Conservation (phyloP, 2,797 vertebrate species). For the Bradypodion pumilum region DNA sequence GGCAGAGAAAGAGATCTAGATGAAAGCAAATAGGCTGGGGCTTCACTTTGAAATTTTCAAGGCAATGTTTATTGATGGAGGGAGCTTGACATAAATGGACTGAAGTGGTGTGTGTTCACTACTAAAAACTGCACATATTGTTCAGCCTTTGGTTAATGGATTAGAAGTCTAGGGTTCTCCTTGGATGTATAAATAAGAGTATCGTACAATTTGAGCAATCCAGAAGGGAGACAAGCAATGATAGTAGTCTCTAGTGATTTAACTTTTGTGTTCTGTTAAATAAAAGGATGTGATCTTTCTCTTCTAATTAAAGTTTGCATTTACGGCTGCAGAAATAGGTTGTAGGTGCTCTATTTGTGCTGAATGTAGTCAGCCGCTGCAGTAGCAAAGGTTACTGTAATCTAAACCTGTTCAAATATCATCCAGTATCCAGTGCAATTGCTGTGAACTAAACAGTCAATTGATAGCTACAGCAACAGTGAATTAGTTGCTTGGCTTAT, state of each 20-base stretch:
- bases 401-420: not conserved
- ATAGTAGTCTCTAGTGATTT: not conserved
- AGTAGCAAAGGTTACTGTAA: not conserved
- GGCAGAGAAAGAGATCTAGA: slow-evolving; percentile 24
- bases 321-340: not conserved
- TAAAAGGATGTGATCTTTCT: not conserved
- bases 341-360: not conserved
- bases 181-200: not conserved
- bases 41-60: slow-evolving; percentile 29
- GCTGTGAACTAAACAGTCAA: not conserved
- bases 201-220: not conserved
- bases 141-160: slow-evolving; percentile 2
- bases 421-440: not conserved
- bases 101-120: slow-evolving; percentile 4
- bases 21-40: slow-evolving; percentile 14
- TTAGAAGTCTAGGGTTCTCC: not conserved
- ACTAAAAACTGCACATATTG: not conserved
- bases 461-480: not conserved
- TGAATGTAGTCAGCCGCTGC: not conserved
- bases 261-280: not conserved
- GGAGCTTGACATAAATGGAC: slow-evolving; percentile 24
- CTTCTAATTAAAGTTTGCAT: not conserved
- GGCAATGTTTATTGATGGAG: slow-evolving; percentile 27
- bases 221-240: not conserved
- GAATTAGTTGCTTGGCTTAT: not conserved